phyloP scores from a whole-genome alignment of 2,888 invertebrate genomes.

The Muschampia plurimacula region DNA sequence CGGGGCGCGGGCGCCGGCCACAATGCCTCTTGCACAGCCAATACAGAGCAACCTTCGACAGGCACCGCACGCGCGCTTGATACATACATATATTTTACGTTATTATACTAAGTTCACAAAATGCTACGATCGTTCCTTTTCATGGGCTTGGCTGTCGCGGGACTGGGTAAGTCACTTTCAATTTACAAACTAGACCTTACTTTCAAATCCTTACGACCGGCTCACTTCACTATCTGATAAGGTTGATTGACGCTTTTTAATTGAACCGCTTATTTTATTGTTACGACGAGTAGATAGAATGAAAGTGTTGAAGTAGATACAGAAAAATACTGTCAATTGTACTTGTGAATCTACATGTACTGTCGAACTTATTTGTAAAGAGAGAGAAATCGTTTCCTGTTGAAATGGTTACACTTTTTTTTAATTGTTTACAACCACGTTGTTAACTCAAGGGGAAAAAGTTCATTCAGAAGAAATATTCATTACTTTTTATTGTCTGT shows the following conservation, averaged over 20 bases:
- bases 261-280: background rate
- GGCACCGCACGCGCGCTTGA: conserved; percentile 70
- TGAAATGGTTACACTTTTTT: background rate
- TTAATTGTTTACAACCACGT: background rate
- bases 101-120: conserved; percentile 52
- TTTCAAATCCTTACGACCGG: conserved; percentile 25
- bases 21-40: conserved; percentile 63
- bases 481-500: no score
- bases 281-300: background rate
- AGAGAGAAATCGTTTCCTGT: background rate
- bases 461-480: background rate
- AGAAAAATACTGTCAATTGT: background rate
- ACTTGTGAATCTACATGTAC: no score
- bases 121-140: conserved; percentile 72
- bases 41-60: conserved; percentile 74
- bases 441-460: background rate
- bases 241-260: conserved; percentile 15
- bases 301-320: background rate
- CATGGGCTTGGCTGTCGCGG: conserved; percentile 62
- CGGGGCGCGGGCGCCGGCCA: conserved; percentile 53
- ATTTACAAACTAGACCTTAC: conserved; percentile 7
- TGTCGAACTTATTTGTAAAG: background rate
- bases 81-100: conserved; percentile 51
- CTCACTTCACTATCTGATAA: conserved; percentile 21
- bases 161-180: conserved; percentile 66